phyloP scores from a whole-genome alignment of 2,888 invertebrate species.

The Anoplius nigerrimus region DNA sequence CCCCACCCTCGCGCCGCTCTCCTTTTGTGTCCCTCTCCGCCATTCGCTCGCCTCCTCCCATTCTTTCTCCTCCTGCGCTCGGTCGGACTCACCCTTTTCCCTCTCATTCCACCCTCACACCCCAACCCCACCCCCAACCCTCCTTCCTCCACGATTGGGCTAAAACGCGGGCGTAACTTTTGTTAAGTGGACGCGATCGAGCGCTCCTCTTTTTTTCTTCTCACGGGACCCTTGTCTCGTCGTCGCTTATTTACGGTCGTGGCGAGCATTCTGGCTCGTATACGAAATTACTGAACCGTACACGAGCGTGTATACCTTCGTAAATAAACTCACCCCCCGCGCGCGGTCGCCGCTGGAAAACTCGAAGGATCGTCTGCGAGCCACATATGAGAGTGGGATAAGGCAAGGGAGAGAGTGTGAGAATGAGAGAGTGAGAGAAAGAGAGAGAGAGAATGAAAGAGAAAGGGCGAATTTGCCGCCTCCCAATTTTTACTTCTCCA shows the following conservation, averaged over 20 bases:
- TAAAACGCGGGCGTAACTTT: slow-evolving; percentile 36
- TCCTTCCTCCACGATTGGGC: slow-evolving; percentile 1
- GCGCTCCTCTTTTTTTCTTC: slow-evolving; percentile 19
- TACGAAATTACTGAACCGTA: slow-evolving; percentile 37
- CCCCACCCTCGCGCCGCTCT: too few species aligned
- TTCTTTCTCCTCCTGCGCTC: background rate
- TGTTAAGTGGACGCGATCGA: slow-evolving; percentile 32
- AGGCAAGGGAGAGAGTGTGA: too few species aligned
- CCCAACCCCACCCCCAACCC: slow-evolving; percentile 1
- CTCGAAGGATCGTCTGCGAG: slow-evolving; percentile 25
- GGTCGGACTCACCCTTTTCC: too few species aligned
- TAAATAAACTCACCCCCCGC: slow-evolving; percentile 35
- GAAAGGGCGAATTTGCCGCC: too few species aligned
- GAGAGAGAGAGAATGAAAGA: too few species aligned
- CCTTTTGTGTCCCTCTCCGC: background rate
- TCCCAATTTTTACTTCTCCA: too few species aligned
- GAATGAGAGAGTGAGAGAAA: too few species aligned
- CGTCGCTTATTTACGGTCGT: slow-evolving; percentile 38
- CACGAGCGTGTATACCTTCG: slow-evolving; percentile 26
- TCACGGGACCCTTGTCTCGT: slow-evolving; percentile 37
- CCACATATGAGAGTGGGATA: slow-evolving; percentile 30
- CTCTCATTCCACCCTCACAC: background rate
- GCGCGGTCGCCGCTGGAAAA: too few species aligned
- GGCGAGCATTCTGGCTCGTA: slow-evolving; percentile 34
- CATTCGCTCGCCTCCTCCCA: background rate